Evolutionary conservation across 2,888 invertebrate genomes (phyloP), one percentile per base, ranked within the genome.

Genomic region (Oxyteleia sp.): DNA sequence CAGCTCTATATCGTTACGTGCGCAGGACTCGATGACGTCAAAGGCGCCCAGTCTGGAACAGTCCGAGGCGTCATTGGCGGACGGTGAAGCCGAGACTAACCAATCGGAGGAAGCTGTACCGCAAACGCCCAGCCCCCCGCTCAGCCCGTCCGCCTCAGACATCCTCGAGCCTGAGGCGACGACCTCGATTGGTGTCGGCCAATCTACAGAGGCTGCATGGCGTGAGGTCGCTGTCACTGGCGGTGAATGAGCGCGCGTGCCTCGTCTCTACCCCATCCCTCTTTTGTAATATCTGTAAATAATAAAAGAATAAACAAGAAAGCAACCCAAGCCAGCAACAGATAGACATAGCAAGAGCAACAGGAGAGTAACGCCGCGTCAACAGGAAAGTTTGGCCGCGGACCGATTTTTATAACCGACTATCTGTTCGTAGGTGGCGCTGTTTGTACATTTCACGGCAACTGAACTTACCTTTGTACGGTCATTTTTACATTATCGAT

Each of bases 201-300:
- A 91, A 69, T 90, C 92, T 47, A 94, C 94, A 85, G 94, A 93
- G 85, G 86, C 94, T 41, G 91, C 94, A 51, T 94, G 94, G 92
- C 92, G 94, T 68, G 94, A 94, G 89, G 94, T 94, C 47, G 93
- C 94, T 13, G 94, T 94, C 41, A 94, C 94, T 18, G 94, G 94
- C 18, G 94, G 94, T 13, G 94, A 94, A 89, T 94, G 93, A 94
- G 29, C 11, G 18, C n/a, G n/a, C 10, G n/a, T n/a, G n/a, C n/a
- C n/a, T n/a, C n/a, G n/a, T n/a, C n/a, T n/a, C n/a, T n/a, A n/a
- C n/a, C n/a, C n/a, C n/a, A n/a, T n/a, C 57, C 57, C 20, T 45
- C 20, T 75, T 66, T 79, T 80, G 71, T 80, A 80, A 66, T 66
- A 80, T 55, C 23, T 71, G 79, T 80, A 80, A 57, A 80, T 80